Conservation (phyloP, 2,113 vertebrate genomes). For the Trematomus loennbergii region DNA sequence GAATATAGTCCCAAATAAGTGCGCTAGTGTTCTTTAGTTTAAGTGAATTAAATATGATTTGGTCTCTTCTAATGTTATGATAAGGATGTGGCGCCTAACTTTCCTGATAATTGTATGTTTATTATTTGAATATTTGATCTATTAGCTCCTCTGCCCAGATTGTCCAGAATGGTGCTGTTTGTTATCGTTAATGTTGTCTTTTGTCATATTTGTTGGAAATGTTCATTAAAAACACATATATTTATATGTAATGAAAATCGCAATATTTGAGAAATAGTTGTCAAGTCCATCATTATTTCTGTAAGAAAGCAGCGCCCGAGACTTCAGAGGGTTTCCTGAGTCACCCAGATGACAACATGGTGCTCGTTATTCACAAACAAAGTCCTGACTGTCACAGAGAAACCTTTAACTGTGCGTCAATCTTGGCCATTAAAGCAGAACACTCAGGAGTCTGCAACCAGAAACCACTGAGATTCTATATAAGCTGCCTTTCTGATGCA, state of each 20-base stretch:
- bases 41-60: too few relatives aligned
- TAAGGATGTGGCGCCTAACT: neutral
- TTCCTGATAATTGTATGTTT: neutral
- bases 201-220: neutral
- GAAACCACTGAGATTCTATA: conserved; percentile 13
- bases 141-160: neutral
- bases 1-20: neutral
- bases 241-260: neutral
- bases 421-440: conserved; percentile 19
- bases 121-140: neutral
- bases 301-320: neutral
- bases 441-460: conserved; percentile 24
- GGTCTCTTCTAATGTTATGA: neutral
- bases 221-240: neutral
- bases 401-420: conserved; percentile 25
- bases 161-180: neutral
- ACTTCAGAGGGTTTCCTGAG: conserved; percentile 3
- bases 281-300: neutral
- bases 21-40: neutral
- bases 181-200: neutral
- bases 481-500: too few relatives aligned
- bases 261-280: neutral
- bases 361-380: conserved; percentile 1
- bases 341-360: neutral
- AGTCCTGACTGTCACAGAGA: conserved; percentile 15